Evolutionary conservation across 2,797 vertebrate genomes (phyloP).

Genomic region (Paratrypauchen microcephalus): DNA sequence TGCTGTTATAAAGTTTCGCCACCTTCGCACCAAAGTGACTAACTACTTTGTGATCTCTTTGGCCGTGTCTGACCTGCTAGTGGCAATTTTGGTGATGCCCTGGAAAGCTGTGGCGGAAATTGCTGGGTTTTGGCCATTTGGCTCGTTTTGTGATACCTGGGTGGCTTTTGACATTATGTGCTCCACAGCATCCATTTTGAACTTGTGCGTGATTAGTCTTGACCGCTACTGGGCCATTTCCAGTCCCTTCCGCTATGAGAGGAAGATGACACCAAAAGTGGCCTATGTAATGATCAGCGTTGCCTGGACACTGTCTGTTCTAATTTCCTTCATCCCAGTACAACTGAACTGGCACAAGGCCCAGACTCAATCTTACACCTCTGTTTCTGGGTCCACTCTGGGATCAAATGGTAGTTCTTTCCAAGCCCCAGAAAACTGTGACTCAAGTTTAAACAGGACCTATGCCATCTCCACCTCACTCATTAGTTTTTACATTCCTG

Average conservation of each 20-base stretch:
- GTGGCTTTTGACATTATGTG: constrained; percentile 99
- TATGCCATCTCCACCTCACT: constrained; percentile 98
- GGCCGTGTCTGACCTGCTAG: constrained; percentile 94
- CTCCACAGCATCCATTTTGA: constrained; percentile 96
- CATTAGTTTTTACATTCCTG: constrained; percentile 98
- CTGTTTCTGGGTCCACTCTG: constrained; percentile 50
- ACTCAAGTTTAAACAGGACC: constrained; percentile 94
- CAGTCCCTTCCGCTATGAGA: constrained; percentile 95
- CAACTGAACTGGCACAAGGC: constrained; percentile 99
- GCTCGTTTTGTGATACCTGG: constrained; percentile 97
- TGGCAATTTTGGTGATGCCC: constrained; percentile 97
- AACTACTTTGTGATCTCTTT: constrained; percentile 98
- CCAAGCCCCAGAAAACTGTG: constrained; percentile 84
- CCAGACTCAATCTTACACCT: constrained; percentile 60
- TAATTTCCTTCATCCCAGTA: constrained; percentile 98
- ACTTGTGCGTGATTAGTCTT: constrained; percentile 96
- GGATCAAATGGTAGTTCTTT: constrained; percentile 75
- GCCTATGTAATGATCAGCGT: constrained; percentile 93
- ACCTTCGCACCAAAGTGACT: constrained; percentile 96
- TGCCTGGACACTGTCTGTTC: constrained; percentile 92
- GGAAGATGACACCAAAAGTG: constrained; percentile 97
- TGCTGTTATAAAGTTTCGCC: constrained; percentile 93
- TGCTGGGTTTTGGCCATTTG: constrained; percentile 95
- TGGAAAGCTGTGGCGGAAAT: constrained; percentile 98
- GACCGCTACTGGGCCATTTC: constrained; percentile 99